Base-by-base conservation (phyloP, 2,797 vertebrate genomes). In the Tokudaia tokunoshimensis region DNA sequence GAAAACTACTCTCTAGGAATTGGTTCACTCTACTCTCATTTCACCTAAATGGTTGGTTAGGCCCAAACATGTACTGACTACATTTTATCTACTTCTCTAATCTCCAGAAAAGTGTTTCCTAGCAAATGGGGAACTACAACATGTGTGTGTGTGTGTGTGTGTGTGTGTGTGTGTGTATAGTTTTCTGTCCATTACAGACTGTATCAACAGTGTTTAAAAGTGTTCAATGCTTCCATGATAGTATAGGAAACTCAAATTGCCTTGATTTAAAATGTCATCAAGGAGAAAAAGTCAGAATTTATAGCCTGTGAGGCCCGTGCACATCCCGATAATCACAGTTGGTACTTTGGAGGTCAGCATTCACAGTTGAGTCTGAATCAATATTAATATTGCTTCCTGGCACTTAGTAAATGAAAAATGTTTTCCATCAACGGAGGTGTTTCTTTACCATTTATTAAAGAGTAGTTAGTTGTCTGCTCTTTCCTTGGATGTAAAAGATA, bases 391-490 rank as follows among this genome's bases (percentile, higher is more conserved):
- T 95, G 87, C 41, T 95, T 90, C 65, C 95, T 14, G 0, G 41
- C 29, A 92, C 92, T 96, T 93, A 90, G 76, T 79, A 96, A 81
- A 96, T 94, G 80, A 97, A 96, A 97, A 95, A 90, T 96, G 55
- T 96, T 97, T 97, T 96, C 91, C 91, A 74, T 37, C 87, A 96
- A 95, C 87, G 86, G 72, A 96, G 95, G 13, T 74, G 6, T 20
- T 94, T 96, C 83, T 96, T 78, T 93, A 95, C 83, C 83, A 95
- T 96, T 96, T 97, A 94, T 96, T 96, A 97, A 97, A 89, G 52
- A 93, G 75, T 84, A 92, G 94, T 94, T 93, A 94, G 90, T 87
- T 95, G 83, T 81, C 75, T 93, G 65, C 14, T 87, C n/a, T 96
- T 97, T 94, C 44, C 52, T 87, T 83, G 50, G 63, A 55, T 91